These are phyloP conservation scores for Drosophila pseudotakahashii DNA, from an alignment of 2,888 invertebrate genomes.

Conservation along the genomic window DNA sequence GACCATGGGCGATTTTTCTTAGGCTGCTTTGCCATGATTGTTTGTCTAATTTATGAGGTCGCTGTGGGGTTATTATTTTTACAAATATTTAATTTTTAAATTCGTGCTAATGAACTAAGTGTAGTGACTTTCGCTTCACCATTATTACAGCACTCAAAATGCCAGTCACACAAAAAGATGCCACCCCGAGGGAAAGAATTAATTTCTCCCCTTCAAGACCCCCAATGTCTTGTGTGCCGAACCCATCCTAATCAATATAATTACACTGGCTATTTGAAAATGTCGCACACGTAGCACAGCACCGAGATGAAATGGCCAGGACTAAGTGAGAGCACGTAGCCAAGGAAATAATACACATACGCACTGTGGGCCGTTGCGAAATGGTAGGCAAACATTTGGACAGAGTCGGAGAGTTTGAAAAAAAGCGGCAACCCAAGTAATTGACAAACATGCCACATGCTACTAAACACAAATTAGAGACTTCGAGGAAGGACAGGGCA, in stretches of 20 bases:
- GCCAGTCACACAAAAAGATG: slow-evolving; percentile 54
- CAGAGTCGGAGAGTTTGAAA: slow-evolving; percentile 20
- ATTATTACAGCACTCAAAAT: slow-evolving; percentile 58
- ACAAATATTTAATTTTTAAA: too few species aligned
- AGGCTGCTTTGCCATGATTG: slow-evolving; percentile 9
- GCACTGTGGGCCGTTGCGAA: slow-evolving; percentile 57
- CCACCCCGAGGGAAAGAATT: slow-evolving; percentile 49
- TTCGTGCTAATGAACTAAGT: too few species aligned
- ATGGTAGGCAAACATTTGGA: slow-evolving; percentile 60
- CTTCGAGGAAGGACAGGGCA: slow-evolving; percentile 47
- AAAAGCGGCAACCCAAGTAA: slow-evolving; percentile 55
- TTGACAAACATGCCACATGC: slow-evolving; percentile 79
- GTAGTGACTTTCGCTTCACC: background rate
- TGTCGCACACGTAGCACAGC: slow-evolving; percentile 70
- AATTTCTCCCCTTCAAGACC: slow-evolving; percentile 54
- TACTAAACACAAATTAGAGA: slow-evolving; percentile 76
- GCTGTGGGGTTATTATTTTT: background rate
- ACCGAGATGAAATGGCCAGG: slow-evolving; percentile 45
- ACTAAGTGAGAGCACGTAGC: slow-evolving; percentile 62
- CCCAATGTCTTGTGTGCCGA: slow-evolving; percentile 7
- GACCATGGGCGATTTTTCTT: slow-evolving; percentile 9
- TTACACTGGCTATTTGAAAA: slow-evolving; percentile 72
- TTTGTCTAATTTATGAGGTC: slow-evolving; percentile 18
- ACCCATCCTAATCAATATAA: slow-evolving; percentile 72
- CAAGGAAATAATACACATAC: slow-evolving; percentile 75